Evolutionary conservation across 2,888 invertebrate genomes (phyloP), one percentile per base, ranked within the genome.

Genomic region (Barypeithes pellucidus): DNA sequence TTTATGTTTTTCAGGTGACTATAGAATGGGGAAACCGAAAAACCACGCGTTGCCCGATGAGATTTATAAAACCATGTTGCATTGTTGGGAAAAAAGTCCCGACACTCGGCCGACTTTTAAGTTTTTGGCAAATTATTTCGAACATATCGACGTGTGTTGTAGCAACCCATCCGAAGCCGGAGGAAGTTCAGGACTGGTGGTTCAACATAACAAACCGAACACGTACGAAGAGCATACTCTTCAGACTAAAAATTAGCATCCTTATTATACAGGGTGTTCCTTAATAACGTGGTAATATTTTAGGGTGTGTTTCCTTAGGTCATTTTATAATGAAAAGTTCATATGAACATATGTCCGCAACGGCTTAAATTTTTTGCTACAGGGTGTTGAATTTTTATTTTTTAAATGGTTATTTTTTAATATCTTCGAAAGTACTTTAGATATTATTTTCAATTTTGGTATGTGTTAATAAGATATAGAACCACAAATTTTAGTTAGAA

Each of bases 21-120:
- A 98, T 88, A 71, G 80, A 60, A 79, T 80, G 98, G 96, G 97
- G 41, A 96, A 96, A 84, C 98, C 99, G 0, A 90, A 92, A 33
- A 92, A 93, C 67, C 96, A 96, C 82, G 92, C 91, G 80, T 91
- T 98, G 79, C 98, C 98, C 1, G 97, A 98, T 82, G 94, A 95
- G 81, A 95, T 98, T 75, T 99, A 99, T 87, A 91, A 94, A 82
- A 90, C 95, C 79, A 97, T 99, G 95, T 88, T 97, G 59, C 94
- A 95, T 82, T 98, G 97, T 85, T 99, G 99, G 99, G 96, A 98
- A 86, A 92, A 92, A 16, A 93, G 93, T 78, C 95, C 99, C 0
- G 98, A 99, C 82, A 95, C 95, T 83, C 89, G 99, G 82, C 99
- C 99, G 29, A 99, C 99, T 0, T 99, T 99, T 86, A 97, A 97